A percentile compares a stretch with the other conserved stretches of the same genome.
Evolutionary conservation across 37 sponge, comb jelly and placozoan genomes (phyloP).

Genomic region (Chondrosia reniformis): DNA sequence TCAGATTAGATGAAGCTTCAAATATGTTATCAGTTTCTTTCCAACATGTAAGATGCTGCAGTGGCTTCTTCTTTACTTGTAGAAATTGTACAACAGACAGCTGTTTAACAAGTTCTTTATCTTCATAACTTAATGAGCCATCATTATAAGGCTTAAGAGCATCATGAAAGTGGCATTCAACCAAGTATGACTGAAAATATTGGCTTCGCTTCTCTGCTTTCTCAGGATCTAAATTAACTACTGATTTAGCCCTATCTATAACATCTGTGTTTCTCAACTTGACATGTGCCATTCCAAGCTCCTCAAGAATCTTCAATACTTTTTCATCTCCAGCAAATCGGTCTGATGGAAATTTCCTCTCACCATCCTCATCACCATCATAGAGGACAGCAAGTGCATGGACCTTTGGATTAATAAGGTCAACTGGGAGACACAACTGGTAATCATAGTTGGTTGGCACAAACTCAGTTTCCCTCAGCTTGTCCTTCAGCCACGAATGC

Average conservation of each 20-base stretch:
- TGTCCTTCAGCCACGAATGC: conserved; percentile 32
- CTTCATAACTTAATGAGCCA: not conserved
- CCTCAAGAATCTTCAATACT: not conserved
- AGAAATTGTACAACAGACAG: conserved; percentile 23
- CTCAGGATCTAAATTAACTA: not conserved
- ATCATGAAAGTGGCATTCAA: not conserved
- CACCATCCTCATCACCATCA: conserved; percentile 32
- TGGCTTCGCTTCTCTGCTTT: conserved; percentile 25
- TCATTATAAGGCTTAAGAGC: not conserved
- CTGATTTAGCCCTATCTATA: conserved; percentile 37
- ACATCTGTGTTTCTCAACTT: conserved; percentile 29
- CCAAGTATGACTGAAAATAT: conserved; percentile 6
- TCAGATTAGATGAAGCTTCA: too few relatives aligned
- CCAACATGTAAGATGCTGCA: too few relatives aligned
- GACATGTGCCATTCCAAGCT: conserved; percentile 36
- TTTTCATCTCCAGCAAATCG: not conserved
- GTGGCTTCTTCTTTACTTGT: too few relatives aligned
- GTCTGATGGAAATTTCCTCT: conserved; percentile 45
- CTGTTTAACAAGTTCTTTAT: not conserved
- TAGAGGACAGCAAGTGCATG: conserved; percentile 17
- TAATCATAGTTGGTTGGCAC: conserved; percentile 17
- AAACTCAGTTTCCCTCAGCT: conserved; percentile 17
- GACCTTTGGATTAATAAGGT: conserved; percentile 25
- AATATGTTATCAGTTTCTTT: too few relatives aligned
- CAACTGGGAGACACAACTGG: not conserved